Evolutionary conservation across 2,888 invertebrate species (phyloP), one percentile per base, ranked within the genome.

Genomic region (Thymelicus acteon): DNA sequence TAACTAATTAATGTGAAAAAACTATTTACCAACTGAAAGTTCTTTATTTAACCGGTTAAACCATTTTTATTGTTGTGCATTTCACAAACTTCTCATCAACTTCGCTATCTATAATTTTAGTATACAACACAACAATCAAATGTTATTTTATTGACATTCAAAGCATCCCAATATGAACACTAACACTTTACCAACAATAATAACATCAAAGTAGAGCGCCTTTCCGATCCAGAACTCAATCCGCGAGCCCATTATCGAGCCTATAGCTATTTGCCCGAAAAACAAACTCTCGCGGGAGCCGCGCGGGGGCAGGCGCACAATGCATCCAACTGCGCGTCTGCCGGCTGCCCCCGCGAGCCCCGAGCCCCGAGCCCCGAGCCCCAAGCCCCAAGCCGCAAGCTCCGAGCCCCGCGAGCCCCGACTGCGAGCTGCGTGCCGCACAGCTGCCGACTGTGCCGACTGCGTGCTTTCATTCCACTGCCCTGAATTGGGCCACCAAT

Each of bases 261-360:
- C 93, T 93, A 93, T 93, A 93, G 93, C 92, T 93, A 93, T 93
- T 93, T 93, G 93, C 93, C 89, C 93, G 92, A 93, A 93, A 93
- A 93, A 93, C 93, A 93, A 93, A 93, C 93, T 93, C 92, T 93
- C 92, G 92, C 91, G 93, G 93, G 93, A 92, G 63, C 70, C 71
- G 74, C 73, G 74, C 75, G 72, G 76, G 74, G 75, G 79, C 77
- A 7, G 81, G 79, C 76, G 80, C 82, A 92, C 92, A 92, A 92
- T 92, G 91, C 91, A 91, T 87, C 91, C 91, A 91, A 91, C 92
- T 92, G 90, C 87, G 88, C 91, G 90, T 90, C 90, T 84, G 82
- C 86, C 91, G 90, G 90, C 90, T 84, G 82, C 86, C 86, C 85
- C 85, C 80, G 85, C 4, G 10, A 12, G 44, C 44, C 44, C 10